Evolutionary conservation across 2,113 vertebrate species (phyloP).

Genomic region (Ascaphus truei): DNA sequence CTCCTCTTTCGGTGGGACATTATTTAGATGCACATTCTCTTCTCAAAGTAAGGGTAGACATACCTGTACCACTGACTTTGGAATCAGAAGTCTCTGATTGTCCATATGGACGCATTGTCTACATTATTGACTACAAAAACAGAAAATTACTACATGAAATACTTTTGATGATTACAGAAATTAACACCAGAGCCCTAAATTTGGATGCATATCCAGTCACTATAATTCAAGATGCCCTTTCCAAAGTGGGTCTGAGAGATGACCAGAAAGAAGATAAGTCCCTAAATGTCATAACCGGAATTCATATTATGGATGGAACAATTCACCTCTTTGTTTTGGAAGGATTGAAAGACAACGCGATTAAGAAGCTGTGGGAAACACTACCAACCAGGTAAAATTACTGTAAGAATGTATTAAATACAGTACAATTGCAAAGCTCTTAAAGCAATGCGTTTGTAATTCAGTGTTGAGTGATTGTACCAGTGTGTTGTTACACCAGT

Average conservation of each 20-base stretch:
- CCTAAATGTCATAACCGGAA: conserved; percentile 73
- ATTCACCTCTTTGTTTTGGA: conserved; percentile 75
- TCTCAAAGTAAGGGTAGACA: conserved; percentile 70
- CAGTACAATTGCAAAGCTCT: too few relatives aligned
- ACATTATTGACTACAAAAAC: conserved; percentile 56
- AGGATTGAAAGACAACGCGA: conserved; percentile 67
- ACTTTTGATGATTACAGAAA: conserved; percentile 56
- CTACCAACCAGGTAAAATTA: conserved; percentile 43
- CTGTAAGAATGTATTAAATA: too few relatives aligned
- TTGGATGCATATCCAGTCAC: conserved; percentile 42
- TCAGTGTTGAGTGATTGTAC: too few relatives aligned
- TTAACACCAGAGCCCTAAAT: conserved; percentile 64
- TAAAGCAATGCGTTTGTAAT: too few relatives aligned
- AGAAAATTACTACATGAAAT: conserved; percentile 47
- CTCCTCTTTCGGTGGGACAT: conserved; percentile 52
- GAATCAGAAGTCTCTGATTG: background rate
- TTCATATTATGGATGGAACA: conserved; percentile 70
- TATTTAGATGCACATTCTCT: conserved; percentile 65
- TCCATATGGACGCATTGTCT: conserved; percentile 67
- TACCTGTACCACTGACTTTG: conserved; percentile 51
- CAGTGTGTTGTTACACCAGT: too few relatives aligned
- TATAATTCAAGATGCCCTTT: conserved; percentile 45
- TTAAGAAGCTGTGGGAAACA: conserved; percentile 66
- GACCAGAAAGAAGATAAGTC: conserved; percentile 42
- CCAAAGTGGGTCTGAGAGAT: conserved; percentile 46